These are phyloP conservation scores for Hermaeophaga mercurialis DNA, from an alignment of 2,888 invertebrate species.

Conservation along the genomic window DNA sequence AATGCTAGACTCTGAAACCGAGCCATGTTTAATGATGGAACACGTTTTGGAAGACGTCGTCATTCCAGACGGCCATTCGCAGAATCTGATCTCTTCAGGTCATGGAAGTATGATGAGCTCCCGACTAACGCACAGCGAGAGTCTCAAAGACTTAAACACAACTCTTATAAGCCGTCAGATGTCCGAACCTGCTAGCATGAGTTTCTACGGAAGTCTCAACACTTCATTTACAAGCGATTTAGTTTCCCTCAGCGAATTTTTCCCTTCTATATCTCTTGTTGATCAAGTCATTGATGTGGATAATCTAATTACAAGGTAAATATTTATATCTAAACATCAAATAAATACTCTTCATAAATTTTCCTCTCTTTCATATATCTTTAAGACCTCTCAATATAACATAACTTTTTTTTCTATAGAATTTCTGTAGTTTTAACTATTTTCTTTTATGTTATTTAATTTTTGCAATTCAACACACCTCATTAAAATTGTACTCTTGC, in stretches of 20 bases:
- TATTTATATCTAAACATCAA: too few relatives aligned
- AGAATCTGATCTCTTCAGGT: slow-evolving; percentile 70
- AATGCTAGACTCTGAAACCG: slow-evolving; percentile 81
- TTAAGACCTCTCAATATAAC: too few relatives aligned
- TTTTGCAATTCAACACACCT: too few relatives aligned
- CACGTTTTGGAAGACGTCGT: slow-evolving; percentile 72
- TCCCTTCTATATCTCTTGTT: slow-evolving; percentile 65
- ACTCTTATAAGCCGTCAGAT: slow-evolving; percentile 74
- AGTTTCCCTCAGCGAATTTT: slow-evolving; percentile 52
- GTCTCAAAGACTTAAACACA: slow-evolving; percentile 77
- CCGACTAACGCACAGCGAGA: slow-evolving; percentile 62
- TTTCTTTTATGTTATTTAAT: too few relatives aligned
- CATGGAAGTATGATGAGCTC: slow-evolving; percentile 61
- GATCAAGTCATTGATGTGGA: slow-evolving; percentile 79
- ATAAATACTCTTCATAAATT: too few relatives aligned
- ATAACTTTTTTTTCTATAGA: too few relatives aligned
- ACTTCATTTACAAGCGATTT: slow-evolving; percentile 50
- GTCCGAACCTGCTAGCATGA: slow-evolving; percentile 48
- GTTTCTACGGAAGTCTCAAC: slow-evolving; percentile 56
- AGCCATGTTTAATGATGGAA: slow-evolving; percentile 82
- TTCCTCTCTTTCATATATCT: too few relatives aligned
- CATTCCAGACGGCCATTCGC: slow-evolving; percentile 67
- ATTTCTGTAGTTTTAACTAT: too few relatives aligned
- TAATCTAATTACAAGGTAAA: slow-evolving; percentile 69
- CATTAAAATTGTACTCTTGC: too few relatives aligned